Evolutionary conservation across 1,140 invertebrate genomes (phyloP).

Genomic region (Battus philenor): DNA sequence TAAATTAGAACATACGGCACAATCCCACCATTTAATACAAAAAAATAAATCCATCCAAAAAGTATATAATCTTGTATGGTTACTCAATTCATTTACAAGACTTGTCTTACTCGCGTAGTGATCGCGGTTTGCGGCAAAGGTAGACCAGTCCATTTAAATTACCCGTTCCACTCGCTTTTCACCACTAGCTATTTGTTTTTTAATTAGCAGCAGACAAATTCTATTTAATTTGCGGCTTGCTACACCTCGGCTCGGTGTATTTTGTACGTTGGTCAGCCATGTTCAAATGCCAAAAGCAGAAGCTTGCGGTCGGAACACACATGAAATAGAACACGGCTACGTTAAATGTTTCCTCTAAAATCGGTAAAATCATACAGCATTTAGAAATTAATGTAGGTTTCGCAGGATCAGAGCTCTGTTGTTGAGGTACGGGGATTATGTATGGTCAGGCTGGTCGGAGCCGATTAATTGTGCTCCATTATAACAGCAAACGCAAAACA

Average conservation of each 20-base stretch:
- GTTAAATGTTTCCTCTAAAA: conserved; percentile 48
- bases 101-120: conserved; percentile 19
- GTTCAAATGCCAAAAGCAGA: conserved; percentile 66
- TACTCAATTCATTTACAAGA: no score
- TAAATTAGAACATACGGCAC: neutral
- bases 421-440: conserved; percentile 35
- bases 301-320: conserved; percentile 48
- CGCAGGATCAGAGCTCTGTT: conserved; percentile 25
- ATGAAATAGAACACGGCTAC: conserved; percentile 37
- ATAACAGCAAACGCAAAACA: conserved; percentile 34
- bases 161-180: conserved; percentile 26
- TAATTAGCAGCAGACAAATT: conserved; percentile 60
- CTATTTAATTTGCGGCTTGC: conserved; percentile 59
- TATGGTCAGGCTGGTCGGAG: conserved; percentile 31
- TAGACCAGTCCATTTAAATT: conserved; percentile 24
- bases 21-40: conserved; percentile 4
- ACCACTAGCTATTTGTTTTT: conserved; percentile 39
- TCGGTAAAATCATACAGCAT: conserved; percentile 50
- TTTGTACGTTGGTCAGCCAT: conserved; percentile 45
- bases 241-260: conserved; percentile 39
- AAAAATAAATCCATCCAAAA: no score
- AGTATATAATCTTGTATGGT: no score
- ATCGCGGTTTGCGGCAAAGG: conserved; percentile 16
- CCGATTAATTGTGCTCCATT: conserved; percentile 50
- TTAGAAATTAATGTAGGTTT: conserved; percentile 37